Base-by-base conservation (phyloP, 1,140 invertebrate genomes). In the Pseudomyrmex cubaensis region DNA sequence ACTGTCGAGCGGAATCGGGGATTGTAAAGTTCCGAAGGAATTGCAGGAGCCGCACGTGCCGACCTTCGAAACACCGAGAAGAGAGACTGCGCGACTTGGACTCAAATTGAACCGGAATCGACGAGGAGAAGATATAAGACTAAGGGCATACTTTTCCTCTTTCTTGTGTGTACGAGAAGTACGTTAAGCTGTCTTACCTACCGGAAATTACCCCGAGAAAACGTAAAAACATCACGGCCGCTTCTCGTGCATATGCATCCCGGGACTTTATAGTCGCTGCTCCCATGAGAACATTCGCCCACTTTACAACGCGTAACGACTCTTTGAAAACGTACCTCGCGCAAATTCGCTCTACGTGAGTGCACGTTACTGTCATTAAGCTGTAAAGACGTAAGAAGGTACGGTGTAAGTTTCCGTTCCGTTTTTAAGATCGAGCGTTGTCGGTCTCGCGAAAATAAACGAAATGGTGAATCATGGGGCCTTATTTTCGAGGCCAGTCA, bases 161-260 rank as follows among this genome's bases (percentile, higher is more conserved):
- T 10, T 13, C 52, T 13, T 56, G 13, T 56, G 57, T 4, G 72
- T 7, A 35, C n/a, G 35, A 62, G 17, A 44, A 76, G 59, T 63
- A 56, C 59, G 61, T 62, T 82, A 76, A 63, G n/a, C 35, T 17
- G 67, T 35, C 46, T 83, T 72, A 66, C 48, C 48, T 56, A 56
- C 54, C 25, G 73, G 66, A 85, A 88, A 89, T 89, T 85, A 87
- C 70, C 56, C 64, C 35, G 4, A 88, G 87, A 66, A 69, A 63
- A 46, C 44, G 63, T 88, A 85, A 84, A 89, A 86, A 85, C 83
- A 83, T 72, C 66, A 85, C 13, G 64, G 50, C 35, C 78, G 17
- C 48, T 59, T 59, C 20, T 85, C 67, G 59, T 83, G 74, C 78
- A 85, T 80, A 89, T 89, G 85, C 74, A 88, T 57, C 44, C 46